Conservation (phyloP, 2,113 vertebrate genomes). For the Cyanoliseus patagonus region DNA sequence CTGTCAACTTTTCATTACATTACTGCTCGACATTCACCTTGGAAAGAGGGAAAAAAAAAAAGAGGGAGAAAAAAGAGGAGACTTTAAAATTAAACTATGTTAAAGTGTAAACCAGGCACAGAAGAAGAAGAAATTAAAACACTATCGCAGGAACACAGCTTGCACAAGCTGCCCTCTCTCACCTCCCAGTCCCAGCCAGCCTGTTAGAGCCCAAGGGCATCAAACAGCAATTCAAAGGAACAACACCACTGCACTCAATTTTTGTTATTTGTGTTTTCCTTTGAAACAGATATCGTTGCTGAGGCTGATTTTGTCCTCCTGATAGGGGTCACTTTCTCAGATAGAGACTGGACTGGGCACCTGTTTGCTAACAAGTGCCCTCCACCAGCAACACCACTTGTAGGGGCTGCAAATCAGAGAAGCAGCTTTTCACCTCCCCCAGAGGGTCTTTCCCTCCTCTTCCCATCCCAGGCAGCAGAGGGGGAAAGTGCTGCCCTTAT, state of each 20-base stretch:
- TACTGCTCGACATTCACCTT: slow-evolving; percentile 72
- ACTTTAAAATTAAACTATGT: slow-evolving; percentile 55
- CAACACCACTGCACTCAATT: neutral
- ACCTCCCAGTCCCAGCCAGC: neutral
- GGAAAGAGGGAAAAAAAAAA: neutral
- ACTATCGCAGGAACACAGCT: slow-evolving; percentile 34
- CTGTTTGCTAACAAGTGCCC: neutral
- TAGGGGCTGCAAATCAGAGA: neutral
- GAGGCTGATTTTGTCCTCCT: neutral
- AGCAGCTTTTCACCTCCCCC: neutral
- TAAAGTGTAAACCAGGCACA: slow-evolving; percentile 52
- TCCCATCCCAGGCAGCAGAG: neutral
- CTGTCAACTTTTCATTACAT: slow-evolving; percentile 74
- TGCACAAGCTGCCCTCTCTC: neutral
- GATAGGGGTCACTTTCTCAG: neutral
- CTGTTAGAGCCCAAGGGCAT: slow-evolving; percentile 3
- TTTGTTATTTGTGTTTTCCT: neutral
- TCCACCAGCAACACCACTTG: neutral
- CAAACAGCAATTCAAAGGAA: neutral
- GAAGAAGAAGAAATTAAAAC: slow-evolving; percentile 50
- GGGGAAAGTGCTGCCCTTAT: neutral
- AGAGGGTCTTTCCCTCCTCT: neutral
- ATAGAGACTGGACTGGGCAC: neutral
- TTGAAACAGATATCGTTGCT: neutral
- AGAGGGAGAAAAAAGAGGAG: neutral